A percentile compares a stretch with the other conserved stretches of the same genome.
Conservation (phyloP, 2,888 invertebrate genomes). For the Diaphora mendica region DNA sequence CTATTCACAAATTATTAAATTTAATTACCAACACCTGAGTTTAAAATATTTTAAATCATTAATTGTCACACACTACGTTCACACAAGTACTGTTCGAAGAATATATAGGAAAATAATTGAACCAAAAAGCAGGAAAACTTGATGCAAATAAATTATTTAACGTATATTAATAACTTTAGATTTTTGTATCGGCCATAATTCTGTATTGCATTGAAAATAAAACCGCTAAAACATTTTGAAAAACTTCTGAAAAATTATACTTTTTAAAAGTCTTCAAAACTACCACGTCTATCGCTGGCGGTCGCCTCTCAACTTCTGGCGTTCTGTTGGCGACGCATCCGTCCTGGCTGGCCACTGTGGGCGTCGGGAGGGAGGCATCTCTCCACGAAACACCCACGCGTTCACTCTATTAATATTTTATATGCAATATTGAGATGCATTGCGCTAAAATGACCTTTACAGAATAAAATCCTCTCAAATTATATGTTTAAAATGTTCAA, state of each 20-base stretch:
- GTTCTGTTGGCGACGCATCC: not conserved
- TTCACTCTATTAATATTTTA: constrained; percentile 5
- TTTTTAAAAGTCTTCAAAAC: not conserved
- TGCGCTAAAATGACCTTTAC: not conserved
- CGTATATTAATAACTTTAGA: constrained; percentile 21
- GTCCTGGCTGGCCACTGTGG: not conserved
- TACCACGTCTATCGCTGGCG: constrained; percentile 7
- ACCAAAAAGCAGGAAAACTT: constrained; percentile 30
- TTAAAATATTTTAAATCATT: not conserved
- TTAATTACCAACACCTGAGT: constrained; percentile 9
- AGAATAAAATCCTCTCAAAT: not conserved
- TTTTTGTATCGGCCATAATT: constrained; percentile 2
- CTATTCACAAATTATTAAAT: not conserved
- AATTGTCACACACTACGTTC: constrained; percentile 9
- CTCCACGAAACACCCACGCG: not conserved
- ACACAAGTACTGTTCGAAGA: constrained; percentile 8
- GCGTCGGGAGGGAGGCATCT: constrained; percentile 8
- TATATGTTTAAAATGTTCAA: not conserved
- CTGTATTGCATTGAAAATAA: not conserved
- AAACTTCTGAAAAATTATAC: not conserved
- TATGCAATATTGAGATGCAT: not conserved
- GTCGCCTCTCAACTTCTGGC: constrained; percentile 11
- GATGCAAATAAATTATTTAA: constrained; percentile 14
- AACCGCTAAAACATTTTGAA: not conserved
- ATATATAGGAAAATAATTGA: constrained; percentile 24